These are phyloP conservation scores for human (Homo sapiens) DNA, from an alignment of 2,113 vertebrate genomes.

Conservation along the genomic window GRCh38 chr13:98706001-98706500, in stretches of 20 bases:
- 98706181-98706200: slow-evolving; percentile 63
- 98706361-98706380: neutral
- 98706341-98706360: neutral
- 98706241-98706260: slow-evolving; percentile 90
- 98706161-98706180: neutral
- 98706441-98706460: neutral
- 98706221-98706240: slow-evolving; percentile 86
- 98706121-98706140: slow-evolving; percentile 57
- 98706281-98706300: neutral
- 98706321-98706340: accelerated
- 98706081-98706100: neutral
- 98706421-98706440: neutral
- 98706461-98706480: too few species aligned
- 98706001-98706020: neutral
- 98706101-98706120: neutral
- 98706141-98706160: accelerated
- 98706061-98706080: neutral
- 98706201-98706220: slow-evolving; percentile 92
- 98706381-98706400: too few species aligned
- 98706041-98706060: neutral
- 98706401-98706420: accelerated
- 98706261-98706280: neutral
- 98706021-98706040: neutral
- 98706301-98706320: neutral
- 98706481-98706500: too few species aligned